Percentiles rank a stretch among this genome's conserved stretches.
Evolutionary conservation across 2,113 vertebrate species (phyloP).

Genomic region (Zosterops japonicus): DNA sequence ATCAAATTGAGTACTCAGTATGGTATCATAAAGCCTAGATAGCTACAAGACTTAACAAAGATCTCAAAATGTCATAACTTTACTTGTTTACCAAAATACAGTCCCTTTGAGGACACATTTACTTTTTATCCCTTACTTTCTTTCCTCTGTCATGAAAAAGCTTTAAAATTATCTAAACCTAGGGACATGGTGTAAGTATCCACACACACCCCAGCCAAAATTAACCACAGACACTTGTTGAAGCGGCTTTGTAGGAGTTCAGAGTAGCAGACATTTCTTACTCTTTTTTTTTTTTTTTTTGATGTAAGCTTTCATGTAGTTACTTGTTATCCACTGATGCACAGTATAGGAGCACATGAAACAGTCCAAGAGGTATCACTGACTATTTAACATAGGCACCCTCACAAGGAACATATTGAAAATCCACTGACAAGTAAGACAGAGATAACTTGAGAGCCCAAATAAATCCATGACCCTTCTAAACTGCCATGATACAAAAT

Average conservation of each 20-base stretch:
- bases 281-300: background rate
- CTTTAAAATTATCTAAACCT: background rate
- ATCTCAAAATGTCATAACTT: background rate
- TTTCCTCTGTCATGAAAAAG: background rate
- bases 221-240: background rate
- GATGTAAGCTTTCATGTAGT: background rate
- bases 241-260: background rate
- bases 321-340: background rate
- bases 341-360: rapidly evolving
- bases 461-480: background rate
- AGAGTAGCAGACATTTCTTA: background rate
- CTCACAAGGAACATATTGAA: background rate
- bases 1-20: background rate
- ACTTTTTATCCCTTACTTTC: background rate
- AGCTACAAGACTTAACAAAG: background rate
- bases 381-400: background rate
- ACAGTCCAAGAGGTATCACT: background rate
- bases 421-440: background rate
- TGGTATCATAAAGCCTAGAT: background rate
- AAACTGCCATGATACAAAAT: background rate
- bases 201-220: background rate
- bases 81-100: background rate
- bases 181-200: background rate
- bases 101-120: background rate
- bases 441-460: background rate